Evolutionary conservation across 2,113 vertebrate genomes (phyloP).

Genomic region (Pachypanchax playfairii): DNA sequence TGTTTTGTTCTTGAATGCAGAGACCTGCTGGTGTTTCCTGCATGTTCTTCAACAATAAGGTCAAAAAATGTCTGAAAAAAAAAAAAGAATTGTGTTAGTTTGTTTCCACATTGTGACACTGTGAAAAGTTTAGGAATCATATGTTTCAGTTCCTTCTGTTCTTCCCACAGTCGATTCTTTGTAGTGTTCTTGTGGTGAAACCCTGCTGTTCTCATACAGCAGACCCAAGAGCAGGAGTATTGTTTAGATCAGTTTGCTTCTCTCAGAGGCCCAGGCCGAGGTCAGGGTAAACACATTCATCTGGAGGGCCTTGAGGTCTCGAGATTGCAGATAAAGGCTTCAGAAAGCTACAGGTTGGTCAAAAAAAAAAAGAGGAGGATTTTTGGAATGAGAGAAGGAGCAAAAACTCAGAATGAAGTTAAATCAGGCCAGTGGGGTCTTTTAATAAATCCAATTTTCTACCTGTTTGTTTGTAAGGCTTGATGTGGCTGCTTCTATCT

Average conservation of each 20-base stretch:
- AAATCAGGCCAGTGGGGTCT: conserved; percentile 4
- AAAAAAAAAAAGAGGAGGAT: conserved; percentile 31
- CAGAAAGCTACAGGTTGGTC: conserved; percentile 18
- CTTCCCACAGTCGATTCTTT: conserved; percentile 27
- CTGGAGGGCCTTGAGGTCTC: conserved; percentile 62
- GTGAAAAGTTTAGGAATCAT: conserved; percentile 18
- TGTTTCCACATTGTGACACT: not conserved
- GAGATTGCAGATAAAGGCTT: conserved; percentile 66
- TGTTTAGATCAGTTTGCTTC: conserved; percentile 55
- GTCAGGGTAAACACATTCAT: conserved; percentile 68
- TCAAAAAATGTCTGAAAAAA: not conserved
- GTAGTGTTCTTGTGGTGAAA: conserved; percentile 26
- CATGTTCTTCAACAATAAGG: not conserved
- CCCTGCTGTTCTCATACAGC: conserved; percentile 41
- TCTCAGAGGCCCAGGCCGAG: conserved; percentile 50
- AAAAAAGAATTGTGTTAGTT: not conserved
- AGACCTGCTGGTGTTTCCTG: conserved; percentile 14
- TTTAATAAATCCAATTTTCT: conserved; percentile 24
- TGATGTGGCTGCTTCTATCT: conserved; percentile 47
- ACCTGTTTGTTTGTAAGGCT: conserved; percentile 30
- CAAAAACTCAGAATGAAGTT: conserved; percentile 34
- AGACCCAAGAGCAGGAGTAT: conserved; percentile 37
- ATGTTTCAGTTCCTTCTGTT: conserved; percentile 20
- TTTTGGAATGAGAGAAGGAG: conserved; percentile 29
- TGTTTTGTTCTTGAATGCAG: conserved; percentile 33